A percentile compares a stretch with the other conserved stretches of the same genome.
phyloP scores from a whole-genome alignment of 2,797 vertebrate genomes.

The Neosilurus mollespiculum region DNA sequence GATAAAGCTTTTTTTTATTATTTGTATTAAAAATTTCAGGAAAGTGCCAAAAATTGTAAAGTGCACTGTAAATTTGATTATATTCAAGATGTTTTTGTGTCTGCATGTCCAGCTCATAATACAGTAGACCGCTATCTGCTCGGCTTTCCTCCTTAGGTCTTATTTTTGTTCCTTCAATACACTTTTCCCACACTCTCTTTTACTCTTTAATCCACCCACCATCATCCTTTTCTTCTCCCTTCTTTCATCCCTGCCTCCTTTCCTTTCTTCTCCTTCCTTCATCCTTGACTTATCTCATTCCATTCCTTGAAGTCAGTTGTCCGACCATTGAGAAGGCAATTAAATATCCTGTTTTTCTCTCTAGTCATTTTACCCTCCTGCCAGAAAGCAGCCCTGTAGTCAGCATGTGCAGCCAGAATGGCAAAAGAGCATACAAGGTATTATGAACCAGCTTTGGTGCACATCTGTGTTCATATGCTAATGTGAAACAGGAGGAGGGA shows the following conservation, averaged over 20 bases:
- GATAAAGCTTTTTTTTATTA: too few species aligned
- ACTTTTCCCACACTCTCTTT: not conserved
- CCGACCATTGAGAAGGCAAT: constrained; percentile 13
- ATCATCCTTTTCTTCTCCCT: constrained; percentile 10
- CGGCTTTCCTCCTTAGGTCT: not conserved
- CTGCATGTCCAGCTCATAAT: not conserved
- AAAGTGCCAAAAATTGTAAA: too few species aligned
- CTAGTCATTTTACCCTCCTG: constrained; percentile 20
- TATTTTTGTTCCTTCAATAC: not conserved
- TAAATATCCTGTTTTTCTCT: constrained; percentile 20
- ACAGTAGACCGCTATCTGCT: not conserved
- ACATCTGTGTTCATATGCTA: constrained; percentile 56
- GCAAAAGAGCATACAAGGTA: constrained; percentile 45
- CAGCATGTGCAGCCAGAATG: constrained; percentile 19
- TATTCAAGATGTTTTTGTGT: not conserved
- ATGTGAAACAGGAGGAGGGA: constrained; percentile 34
- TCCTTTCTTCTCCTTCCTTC: constrained; percentile 18
- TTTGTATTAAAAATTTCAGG: too few species aligned
- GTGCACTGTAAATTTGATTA: not conserved
- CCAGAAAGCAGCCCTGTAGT: constrained; percentile 12
- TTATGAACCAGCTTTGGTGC: constrained; percentile 53
- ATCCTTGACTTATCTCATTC: constrained; percentile 14
- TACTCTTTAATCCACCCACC: constrained; percentile 20
- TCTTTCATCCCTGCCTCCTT: not conserved
- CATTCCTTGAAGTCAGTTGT: constrained; percentile 5